Base-by-base conservation (phyloP, 2,888 invertebrate species). In the Rhamnusium bicolor region DNA sequence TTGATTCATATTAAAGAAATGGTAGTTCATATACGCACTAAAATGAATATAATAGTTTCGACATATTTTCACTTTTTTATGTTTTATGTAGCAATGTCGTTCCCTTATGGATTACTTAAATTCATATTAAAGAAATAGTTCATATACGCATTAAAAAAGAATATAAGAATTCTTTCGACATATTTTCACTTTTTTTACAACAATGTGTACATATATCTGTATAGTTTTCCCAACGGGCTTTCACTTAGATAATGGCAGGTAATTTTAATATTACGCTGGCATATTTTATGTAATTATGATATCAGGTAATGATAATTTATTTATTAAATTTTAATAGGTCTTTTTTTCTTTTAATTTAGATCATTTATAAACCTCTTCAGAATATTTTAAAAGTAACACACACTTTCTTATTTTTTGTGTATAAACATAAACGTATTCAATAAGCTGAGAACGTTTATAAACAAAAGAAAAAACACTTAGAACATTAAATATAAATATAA, bases 111-210 rank as follows among this genome's bases (percentile, higher is more conserved):
- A 2, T 40, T 40, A 40, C 32, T 32, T 12, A 12, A 32, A 32
- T 32, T 40, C n/a, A 40, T n/a, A 40, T 21, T n/a, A 7, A 21
- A 54, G 24, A 54, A 21, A 21, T 54, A n/a, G 21, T 6, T 21
- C 7, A 21, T 6, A 21, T n/a, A 21, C 54, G 54, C 21, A 54
- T 14, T n/a, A 4, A 27, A 10, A 14, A 56, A 27, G 18, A 51
- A 12, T 51, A 51, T 19, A 19, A 51, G 10, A 51, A 60, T 7
- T 8, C 14, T 51, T 51, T 27, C 27, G 16, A 18, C 16, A 51
- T 19, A 32, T 65, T 65, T 65, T 53, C 53, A 65, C 65, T 65
- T 53, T 53, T 63, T 65, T 32, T 12, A n/a, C 6, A 18, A 32
- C 40, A n/a, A 6, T 18, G 40, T 32, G 6, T 21, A 62, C n/a